phyloP scores from a whole-genome alignment of 2,113 vertebrate species.

The Pungitius pungitius region DNA sequence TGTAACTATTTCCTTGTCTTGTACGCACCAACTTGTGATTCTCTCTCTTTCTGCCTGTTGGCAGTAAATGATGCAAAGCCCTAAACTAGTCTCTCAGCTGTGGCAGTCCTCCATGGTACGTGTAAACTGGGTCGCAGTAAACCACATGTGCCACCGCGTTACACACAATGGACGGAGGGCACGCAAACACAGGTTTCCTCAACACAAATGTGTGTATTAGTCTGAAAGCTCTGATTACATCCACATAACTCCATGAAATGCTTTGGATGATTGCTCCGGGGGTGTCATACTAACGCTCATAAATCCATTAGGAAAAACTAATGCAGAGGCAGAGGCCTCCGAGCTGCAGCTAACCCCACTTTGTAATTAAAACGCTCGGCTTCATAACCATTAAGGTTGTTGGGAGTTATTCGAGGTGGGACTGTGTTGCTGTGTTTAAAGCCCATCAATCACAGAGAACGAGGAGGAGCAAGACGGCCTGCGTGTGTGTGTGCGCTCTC shows the following conservation, averaged over 20 bases:
- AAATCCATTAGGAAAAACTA: conserved; percentile 36
- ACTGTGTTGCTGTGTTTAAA: conserved; percentile 18
- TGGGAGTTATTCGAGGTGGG: conserved; percentile 2
- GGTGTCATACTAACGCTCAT: conserved; percentile 33
- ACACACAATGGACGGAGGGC: neutral
- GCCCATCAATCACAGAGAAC: conserved; percentile 29
- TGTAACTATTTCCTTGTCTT: conserved; percentile 21
- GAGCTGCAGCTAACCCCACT: conserved; percentile 19
- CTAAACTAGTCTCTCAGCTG: conserved; percentile 22
- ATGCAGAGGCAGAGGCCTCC: conserved; percentile 10
- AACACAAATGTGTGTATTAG: neutral
- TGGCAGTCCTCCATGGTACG: conserved; percentile 19
- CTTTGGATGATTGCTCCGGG: conserved; percentile 43
- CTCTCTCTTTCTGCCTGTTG: conserved; percentile 4
- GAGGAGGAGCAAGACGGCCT: conserved; percentile 9
- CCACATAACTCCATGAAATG: conserved; percentile 33
- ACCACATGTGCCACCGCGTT: neutral
- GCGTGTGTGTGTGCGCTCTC: neutral
- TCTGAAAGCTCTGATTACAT: conserved; percentile 25
- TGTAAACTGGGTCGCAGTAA: conserved; percentile 36
- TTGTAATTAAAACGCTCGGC: conserved; percentile 44
- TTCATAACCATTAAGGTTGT: conserved; percentile 18
- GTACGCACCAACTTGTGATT: conserved; percentile 24
- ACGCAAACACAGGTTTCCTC: neutral
- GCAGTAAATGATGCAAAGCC: conserved; percentile 35